Evolutionary conservation across 92 coral and sea anemone species (phyloP).

Genomic region (Zoanthus sansibaricus): DNA sequence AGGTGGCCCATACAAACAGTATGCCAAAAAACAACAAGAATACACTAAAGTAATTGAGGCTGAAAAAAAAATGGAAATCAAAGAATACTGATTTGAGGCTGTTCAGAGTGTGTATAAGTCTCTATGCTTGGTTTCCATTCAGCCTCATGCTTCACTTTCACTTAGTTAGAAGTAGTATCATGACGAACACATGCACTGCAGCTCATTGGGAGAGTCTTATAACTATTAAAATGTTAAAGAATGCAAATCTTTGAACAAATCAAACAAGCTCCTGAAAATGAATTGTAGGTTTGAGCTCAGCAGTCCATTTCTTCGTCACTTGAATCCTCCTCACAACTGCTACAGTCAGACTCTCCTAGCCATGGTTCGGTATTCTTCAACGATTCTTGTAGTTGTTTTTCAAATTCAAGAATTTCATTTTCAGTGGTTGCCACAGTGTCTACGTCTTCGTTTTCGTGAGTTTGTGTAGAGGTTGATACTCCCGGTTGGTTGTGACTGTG

Average conservation of each 20-base stretch:
- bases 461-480: constrained; percentile 22
- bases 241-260: constrained; percentile 25
- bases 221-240: constrained; percentile 18
- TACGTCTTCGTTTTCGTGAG: constrained; percentile 24
- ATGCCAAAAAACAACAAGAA: constrained; percentile 14
- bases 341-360: constrained; percentile 17
- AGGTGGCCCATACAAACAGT: constrained; percentile 23
- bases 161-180: constrained; percentile 6
- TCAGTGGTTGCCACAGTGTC: constrained; percentile 26
- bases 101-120: constrained; percentile 23
- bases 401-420: constrained; percentile 18
- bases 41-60: constrained; percentile 15
- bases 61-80: constrained; percentile 14
- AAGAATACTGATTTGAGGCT: constrained; percentile 21
- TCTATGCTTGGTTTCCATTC: constrained; percentile 37
- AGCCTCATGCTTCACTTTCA: constrained; percentile 16
- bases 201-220: constrained; percentile 23
- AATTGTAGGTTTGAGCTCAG: constrained; percentile 21
- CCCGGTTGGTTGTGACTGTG: constrained; percentile 19
- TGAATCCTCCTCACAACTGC: constrained; percentile 28
- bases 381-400: constrained; percentile 28
- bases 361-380: constrained; percentile 18
- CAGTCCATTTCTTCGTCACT: constrained; percentile 19
- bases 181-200: constrained; percentile 1
- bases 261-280: constrained; percentile 13